Evolutionary conservation across 2,113 vertebrate species (phyloP).

Genomic region (Gobiocypris rarus): DNA sequence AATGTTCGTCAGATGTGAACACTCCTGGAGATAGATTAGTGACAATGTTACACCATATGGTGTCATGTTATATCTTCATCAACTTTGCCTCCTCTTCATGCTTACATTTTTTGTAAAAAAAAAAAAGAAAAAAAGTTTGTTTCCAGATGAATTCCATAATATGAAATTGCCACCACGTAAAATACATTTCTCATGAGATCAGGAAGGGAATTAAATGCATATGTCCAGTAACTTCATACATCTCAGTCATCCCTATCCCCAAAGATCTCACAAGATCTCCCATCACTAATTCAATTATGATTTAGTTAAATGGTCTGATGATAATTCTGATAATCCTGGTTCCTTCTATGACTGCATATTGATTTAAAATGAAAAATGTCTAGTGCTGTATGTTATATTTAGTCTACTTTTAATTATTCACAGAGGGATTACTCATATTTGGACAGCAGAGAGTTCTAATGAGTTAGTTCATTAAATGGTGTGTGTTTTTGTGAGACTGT

Average conservation of each 20-base stretch:
- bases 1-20: too few relatives aligned
- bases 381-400: slow-evolving; percentile 1
- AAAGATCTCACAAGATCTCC: slow-evolving; percentile 17
- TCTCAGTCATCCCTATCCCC: neutral
- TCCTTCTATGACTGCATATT: slow-evolving; percentile 9
- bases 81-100: too few relatives aligned
- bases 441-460: neutral
- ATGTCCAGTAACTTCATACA: neutral
- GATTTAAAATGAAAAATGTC: slow-evolving; percentile 32
- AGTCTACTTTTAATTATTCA: slow-evolving; percentile 31
- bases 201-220: neutral
- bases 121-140: too few relatives aligned
- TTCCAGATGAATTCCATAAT: too few relatives aligned
- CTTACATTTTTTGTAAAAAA: too few relatives aligned
- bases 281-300: slow-evolving; percentile 15
- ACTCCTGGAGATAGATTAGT: too few relatives aligned
- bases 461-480: neutral
- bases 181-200: neutral
- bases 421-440: slow-evolving; percentile 16
- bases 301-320: slow-evolving; percentile 29
- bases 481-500: slow-evolving; percentile 6
- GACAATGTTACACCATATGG: too few relatives aligned
- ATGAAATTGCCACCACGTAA: neutral
- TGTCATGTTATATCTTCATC: too few relatives aligned
- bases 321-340: neutral